Evolutionary conservation across 2,797 vertebrate species (phyloP).

Genomic region (Sebastolobus alascanus): DNA sequence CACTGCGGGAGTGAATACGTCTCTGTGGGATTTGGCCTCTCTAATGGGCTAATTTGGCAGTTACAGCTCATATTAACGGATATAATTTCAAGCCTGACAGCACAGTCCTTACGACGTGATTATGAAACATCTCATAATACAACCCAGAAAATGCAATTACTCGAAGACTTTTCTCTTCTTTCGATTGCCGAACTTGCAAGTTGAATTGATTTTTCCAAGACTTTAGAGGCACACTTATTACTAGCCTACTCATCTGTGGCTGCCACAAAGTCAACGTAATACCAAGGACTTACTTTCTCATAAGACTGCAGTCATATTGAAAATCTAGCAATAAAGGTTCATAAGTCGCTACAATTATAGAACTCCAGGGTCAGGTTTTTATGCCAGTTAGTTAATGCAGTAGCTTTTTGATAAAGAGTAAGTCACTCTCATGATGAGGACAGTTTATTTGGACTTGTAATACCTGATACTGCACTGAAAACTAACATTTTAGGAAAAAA

Average conservation of each 20-base stretch:
- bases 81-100: conserved; percentile 62
- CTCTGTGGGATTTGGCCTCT: conserved; percentile 45
- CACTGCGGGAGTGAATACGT: conserved; percentile 41
- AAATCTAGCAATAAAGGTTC: conserved; percentile 5
- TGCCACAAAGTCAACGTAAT: conserved; percentile 25
- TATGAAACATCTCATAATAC: conserved; percentile 56
- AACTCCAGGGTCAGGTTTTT: neutral
- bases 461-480: neutral
- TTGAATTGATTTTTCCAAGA: conserved; percentile 34
- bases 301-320: conserved; percentile 25
- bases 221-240: conserved; percentile 43
- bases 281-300: conserved; percentile 7
- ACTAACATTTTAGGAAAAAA: neutral
- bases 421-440: neutral
- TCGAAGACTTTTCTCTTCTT: conserved; percentile 33
- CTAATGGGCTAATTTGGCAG: conserved; percentile 65
- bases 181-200: conserved; percentile 38
- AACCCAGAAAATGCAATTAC: conserved; percentile 55
- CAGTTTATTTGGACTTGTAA: neutral
- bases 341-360: neutral
- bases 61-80: conserved; percentile 51
- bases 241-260: conserved; percentile 37
- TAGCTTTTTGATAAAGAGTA: neutral
- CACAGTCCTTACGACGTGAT: conserved; percentile 40
- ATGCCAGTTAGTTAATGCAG: neutral